Conservation (phyloP, 2,113 vertebrate genomes). For the Cololabis saira region DNA sequence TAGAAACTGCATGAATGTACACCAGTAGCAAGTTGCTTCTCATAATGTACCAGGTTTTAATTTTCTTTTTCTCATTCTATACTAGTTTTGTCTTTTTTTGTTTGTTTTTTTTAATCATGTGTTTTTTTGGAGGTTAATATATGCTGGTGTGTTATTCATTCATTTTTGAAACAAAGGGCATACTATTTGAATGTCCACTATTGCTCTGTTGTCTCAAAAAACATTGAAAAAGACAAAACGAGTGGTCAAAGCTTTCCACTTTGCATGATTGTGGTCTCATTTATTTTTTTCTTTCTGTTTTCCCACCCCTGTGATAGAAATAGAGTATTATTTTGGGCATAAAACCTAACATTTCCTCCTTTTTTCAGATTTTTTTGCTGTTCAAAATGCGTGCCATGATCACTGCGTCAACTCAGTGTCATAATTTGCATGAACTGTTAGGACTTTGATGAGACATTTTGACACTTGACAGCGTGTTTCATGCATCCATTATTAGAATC, state of each 20-base stretch:
- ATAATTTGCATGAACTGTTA: constrained; percentile 74
- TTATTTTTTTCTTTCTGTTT: constrained; percentile 21
- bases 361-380: constrained; percentile 22
- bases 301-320: background rate
- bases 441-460: constrained; percentile 52
- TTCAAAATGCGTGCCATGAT: constrained; percentile 39
- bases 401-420: constrained; percentile 47
- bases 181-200: constrained; percentile 37
- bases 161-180: constrained; percentile 28
- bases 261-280: constrained; percentile 55
- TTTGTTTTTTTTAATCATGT: background rate
- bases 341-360: constrained; percentile 4
- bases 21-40: constrained; percentile 39
- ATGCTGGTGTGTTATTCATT: constrained; percentile 17
- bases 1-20: constrained; percentile 60
- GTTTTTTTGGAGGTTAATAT: background rate
- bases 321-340: constrained; percentile 7
- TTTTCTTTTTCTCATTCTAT: background rate
- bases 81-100: constrained; percentile 12
- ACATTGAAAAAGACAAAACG: constrained; percentile 18
- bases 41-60: background rate
- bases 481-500: constrained; percentile 53
- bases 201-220: constrained; percentile 18
- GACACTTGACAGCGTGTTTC: constrained; percentile 41
- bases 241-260: constrained; percentile 28